Evolutionary conservation across 2,113 vertebrate species (phyloP), one percentile per base, ranked within the genome.

Genomic region (Mobula birostris): DNA sequence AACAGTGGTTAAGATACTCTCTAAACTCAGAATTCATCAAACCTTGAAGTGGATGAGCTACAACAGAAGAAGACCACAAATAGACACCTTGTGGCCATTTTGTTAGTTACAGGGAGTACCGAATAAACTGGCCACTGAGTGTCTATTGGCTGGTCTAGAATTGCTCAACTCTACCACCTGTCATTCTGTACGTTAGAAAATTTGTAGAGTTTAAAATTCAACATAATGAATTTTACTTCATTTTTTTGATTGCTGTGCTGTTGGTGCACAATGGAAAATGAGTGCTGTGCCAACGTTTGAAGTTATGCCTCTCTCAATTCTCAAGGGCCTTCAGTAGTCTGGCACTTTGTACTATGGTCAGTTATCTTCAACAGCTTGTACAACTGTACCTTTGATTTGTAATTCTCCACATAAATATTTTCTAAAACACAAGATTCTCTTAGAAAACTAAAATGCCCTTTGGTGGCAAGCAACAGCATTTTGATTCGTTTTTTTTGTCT

Each of bases 361-460:
- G 61, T 4, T 32, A 66, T 63, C 32, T 90, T 9, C 11, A 85
- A 90, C 61, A 68, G n/a, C 66, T 66, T 32, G 15, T 90, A 5
- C 58, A 90, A 66, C 58, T 90, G 17, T 90, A 68, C 66, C 85
- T 90, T 79, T 90, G 85, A 90, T 90, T 66, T 90, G 15, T 8
- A 90, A 32, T 90, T 90, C 29, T n/a, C 61, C 15, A 24, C 29
- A 90, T 19, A 90, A 68, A 66, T 66, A 90, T 36, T 63, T 66
- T 66, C 63, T 66, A 90, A 68, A 29, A 29, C 15, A 58, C 29
- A 90, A 90, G 61, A 66, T 9, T 68, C 58, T 88, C n/a, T 90
- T 19, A 2, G 3, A 7, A 0, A 68, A 70, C 12, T 17, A 74
- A 91, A 70, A 91, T 40, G 36, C 19, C n/a, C 68, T 48, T 93